These are phyloP conservation scores for Pedicia rivosa DNA, from an alignment of 2,888 invertebrate genomes.

Conservation along the genomic window DNA sequence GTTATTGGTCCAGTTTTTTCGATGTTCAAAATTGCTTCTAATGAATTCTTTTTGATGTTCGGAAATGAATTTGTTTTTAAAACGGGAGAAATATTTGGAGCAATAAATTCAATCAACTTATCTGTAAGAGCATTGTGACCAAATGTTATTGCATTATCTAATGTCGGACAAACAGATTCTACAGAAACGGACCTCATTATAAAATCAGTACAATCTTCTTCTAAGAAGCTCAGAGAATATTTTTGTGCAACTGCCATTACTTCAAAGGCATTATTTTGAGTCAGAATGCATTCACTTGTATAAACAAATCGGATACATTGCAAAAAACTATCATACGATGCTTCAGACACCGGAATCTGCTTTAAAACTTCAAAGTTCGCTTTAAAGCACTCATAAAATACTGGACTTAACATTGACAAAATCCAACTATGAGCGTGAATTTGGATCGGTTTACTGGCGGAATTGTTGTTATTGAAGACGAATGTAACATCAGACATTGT, in stretches of 20 bases:
- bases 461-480: no score
- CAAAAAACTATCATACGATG: not conserved
- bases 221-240: not conserved
- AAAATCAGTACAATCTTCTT: not conserved
- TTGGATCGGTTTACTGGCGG: no score
- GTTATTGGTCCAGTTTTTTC: not conserved
- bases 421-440: no score
- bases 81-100: no score
- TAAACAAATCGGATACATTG: slow-evolving; percentile 1
- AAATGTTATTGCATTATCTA: no score
- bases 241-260: not conserved
- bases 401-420: no score
- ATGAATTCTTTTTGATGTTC: not conserved
- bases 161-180: no score
- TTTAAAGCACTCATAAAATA: no score
- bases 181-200: no score
- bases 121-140: no score
- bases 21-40: not conserved
- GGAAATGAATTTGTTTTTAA: not conserved
- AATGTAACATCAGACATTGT: no score
- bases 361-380: not conserved
- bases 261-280: not conserved
- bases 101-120: no score
- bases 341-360: not conserved
- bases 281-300: not conserved